These are phyloP conservation scores for Geodia barretti DNA, from an alignment of 37 sponge, comb jelly and placozoan species.

Conservation along the genomic window DNA sequence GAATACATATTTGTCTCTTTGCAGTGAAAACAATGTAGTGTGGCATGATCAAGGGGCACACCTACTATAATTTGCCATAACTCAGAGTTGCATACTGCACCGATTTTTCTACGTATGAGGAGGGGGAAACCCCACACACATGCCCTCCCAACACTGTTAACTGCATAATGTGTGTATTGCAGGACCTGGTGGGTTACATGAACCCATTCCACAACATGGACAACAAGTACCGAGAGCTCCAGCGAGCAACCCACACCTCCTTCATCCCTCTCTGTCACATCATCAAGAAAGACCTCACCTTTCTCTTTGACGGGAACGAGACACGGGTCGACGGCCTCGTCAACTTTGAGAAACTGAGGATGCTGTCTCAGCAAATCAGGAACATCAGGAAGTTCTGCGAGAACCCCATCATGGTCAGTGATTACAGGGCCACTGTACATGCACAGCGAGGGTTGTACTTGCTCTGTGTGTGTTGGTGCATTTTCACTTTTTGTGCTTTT, in stretches of 20 bases:
- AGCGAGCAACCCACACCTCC: constrained; percentile 70
- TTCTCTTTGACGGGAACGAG: constrained; percentile 85
- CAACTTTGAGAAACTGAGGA: constrained; percentile 95
- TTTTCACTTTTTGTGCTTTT: too few relatives aligned
- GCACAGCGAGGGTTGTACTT: too few relatives aligned
- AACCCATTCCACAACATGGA: constrained; percentile 97
- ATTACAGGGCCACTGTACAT: too few relatives aligned
- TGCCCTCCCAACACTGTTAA: neutral
- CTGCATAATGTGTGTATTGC: neutral
- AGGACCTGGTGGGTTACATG: constrained; percentile 82
- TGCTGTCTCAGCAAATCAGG: constrained; percentile 71
- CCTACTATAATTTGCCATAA: too few relatives aligned
- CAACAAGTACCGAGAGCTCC: constrained; percentile 85
- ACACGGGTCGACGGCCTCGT: constrained; percentile 77
- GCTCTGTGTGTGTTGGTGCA: too few relatives aligned
- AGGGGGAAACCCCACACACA: neutral
- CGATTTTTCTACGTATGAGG: constrained; percentile 71
- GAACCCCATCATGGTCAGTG: constrained; percentile 59
- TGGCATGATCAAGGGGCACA: too few relatives aligned
- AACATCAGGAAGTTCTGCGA: constrained; percentile 58
- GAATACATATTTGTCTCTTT: too few relatives aligned
- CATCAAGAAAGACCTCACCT: constrained; percentile 94
- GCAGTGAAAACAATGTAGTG: too few relatives aligned
- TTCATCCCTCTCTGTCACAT: constrained; percentile 96
- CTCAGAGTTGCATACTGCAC: too few relatives aligned